Evolutionary conservation across 2,888 invertebrate genomes (phyloP).

Genomic region (Macrophya annulata): DNA sequence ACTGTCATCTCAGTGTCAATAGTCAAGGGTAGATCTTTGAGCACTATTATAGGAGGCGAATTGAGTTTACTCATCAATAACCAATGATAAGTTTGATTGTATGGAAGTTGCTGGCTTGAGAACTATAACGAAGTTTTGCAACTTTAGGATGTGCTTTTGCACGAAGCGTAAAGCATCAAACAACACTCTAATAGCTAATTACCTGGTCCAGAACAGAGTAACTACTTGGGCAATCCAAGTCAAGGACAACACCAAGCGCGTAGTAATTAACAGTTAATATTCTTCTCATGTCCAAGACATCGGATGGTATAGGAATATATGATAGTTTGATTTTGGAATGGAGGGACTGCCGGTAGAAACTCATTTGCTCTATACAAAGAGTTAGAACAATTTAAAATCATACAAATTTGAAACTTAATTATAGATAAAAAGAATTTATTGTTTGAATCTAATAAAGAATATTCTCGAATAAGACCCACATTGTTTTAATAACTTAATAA

Average conservation of each 20-base stretch:
- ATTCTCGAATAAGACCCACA: background rate
- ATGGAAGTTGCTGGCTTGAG: slow-evolving; percentile 64
- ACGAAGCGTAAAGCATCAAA: background rate
- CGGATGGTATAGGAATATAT: slow-evolving; percentile 27
- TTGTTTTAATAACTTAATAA: background rate
- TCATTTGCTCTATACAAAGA: slow-evolving; percentile 60
- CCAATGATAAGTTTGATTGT: slow-evolving; percentile 73
- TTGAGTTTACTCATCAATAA: slow-evolving; percentile 63
- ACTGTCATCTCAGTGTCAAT: slow-evolving; percentile 70
- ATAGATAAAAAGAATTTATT: background rate
- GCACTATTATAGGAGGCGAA: slow-evolving; percentile 61
- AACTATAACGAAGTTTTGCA: slow-evolving; percentile 61
- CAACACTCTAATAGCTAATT: background rate
- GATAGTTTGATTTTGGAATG: slow-evolving; percentile 53
- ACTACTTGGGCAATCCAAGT: slow-evolving; percentile 68
- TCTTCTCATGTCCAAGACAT: slow-evolving; percentile 60
- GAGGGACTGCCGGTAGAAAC: slow-evolving; percentile 60
- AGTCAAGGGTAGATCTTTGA: slow-evolving; percentile 66
- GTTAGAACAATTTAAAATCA: background rate
- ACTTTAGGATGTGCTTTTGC: background rate
- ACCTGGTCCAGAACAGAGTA: slow-evolving; percentile 66
- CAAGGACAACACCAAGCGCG: slow-evolving; percentile 67
- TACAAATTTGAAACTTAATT: background rate
- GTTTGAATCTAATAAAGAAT: background rate
- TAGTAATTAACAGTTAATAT: slow-evolving; percentile 68